These are phyloP conservation scores for Halocynthia roretzi DNA, from an alignment of 23 tunicate species.

Conservation along the genomic window DNA sequence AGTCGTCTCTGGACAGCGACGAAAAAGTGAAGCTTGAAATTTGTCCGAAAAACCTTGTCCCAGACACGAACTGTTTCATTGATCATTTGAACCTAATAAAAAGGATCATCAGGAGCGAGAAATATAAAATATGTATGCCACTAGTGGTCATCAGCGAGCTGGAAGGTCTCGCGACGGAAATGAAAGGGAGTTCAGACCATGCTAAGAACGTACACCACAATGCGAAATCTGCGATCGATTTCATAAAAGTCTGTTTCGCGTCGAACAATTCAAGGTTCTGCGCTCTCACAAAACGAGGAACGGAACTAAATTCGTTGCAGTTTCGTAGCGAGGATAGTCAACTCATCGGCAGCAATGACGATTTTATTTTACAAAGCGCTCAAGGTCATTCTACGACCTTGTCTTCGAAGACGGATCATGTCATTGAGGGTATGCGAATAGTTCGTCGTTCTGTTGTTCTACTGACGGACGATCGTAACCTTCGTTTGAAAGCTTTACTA, in stretches of 20 bases:
- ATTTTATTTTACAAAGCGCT: conserved; percentile 46
- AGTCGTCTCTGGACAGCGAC: conserved; percentile 52
- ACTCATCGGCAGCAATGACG: conserved; percentile 53
- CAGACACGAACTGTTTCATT: conserved; percentile 90
- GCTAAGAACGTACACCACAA: conserved; percentile 38
- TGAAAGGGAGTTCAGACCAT: conserved; percentile 43
- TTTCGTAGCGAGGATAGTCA: conserved; percentile 21
- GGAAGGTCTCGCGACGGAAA: conserved; percentile 67
- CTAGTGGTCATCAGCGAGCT: conserved; percentile 63
- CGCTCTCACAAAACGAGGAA: conserved; percentile 13
- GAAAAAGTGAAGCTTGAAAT: conserved; percentile 31
- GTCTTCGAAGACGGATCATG: neutral
- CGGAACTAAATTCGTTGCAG: conserved; percentile 15
- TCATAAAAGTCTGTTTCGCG: conserved; percentile 10
- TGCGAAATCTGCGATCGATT: conserved; percentile 36
- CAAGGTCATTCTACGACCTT: conserved; percentile 34
- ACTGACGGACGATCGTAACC: conserved; percentile 73
- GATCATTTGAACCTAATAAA: conserved; percentile 53
- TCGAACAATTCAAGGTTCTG: conserved; percentile 3
- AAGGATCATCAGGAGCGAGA: conserved; percentile 25
- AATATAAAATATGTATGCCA: conserved; percentile 45
- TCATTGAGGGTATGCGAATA: neutral
- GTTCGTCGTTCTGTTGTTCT: conserved; percentile 35
- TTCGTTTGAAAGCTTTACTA: conserved; percentile 59
- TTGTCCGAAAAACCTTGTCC: conserved; percentile 51